Conservation (phyloP, 2,888 invertebrate species). For the Muschampia plurimacula region DNA sequence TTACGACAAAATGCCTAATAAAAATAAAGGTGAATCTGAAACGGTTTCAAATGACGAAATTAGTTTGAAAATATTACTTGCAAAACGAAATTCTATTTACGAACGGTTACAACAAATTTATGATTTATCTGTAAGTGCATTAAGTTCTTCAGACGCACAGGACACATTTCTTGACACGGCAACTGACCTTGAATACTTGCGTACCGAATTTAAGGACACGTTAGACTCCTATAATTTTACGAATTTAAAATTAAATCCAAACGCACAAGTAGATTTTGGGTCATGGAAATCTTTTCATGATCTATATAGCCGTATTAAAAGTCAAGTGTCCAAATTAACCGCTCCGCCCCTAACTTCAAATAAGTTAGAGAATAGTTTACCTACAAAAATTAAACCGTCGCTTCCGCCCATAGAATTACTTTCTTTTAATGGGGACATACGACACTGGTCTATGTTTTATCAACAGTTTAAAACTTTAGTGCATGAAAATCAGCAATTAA, state of each 20-base stretch:
- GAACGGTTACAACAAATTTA: slow-evolving; percentile 22
- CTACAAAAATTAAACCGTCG: background rate
- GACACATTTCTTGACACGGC: background rate
- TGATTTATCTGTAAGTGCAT: slow-evolving; percentile 11
- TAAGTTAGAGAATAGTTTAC: background rate
- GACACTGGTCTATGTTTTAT: slow-evolving; percentile 26
- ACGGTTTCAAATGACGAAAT: slow-evolving; percentile 2
- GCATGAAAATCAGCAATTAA: slow-evolving; percentile 18
- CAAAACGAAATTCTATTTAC: slow-evolving; percentile 16
- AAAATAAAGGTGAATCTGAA: background rate
- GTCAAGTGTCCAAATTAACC: background rate
- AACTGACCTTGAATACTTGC: background rate
- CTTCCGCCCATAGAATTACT: slow-evolving; percentile 18
- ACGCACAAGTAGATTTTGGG: background rate
- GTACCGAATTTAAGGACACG: background rate
- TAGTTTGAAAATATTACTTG: slow-evolving; percentile 2
- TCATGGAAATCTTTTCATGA: slow-evolving; percentile 1
- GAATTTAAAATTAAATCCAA: slow-evolving; percentile 4
- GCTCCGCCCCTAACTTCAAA: background rate
- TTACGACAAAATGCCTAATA: background rate
- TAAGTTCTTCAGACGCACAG: background rate
- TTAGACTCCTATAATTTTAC: background rate
- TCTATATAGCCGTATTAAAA: background rate
- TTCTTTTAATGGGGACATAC: slow-evolving; percentile 30
- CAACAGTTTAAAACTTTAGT: slow-evolving; percentile 22